phyloP scores from a whole-genome alignment of 2,113 vertebrate genomes.

The Xerus inauris region DNA sequence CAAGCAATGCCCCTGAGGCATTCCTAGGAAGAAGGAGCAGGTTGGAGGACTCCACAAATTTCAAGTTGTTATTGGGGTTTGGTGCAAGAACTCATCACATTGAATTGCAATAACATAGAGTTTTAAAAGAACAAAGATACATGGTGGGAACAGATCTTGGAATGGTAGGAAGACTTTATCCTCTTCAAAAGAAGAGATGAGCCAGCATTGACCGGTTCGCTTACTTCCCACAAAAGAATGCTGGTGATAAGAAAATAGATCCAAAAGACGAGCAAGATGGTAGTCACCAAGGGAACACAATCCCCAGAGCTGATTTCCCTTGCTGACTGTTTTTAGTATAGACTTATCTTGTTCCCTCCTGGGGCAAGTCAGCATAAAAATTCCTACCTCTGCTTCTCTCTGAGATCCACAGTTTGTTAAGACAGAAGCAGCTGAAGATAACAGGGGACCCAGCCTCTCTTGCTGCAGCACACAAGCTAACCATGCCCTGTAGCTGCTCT shows the following conservation, averaged over 20 bases:
- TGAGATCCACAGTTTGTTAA: background rate
- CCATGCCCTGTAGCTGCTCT: background rate
- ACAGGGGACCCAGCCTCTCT: background rate
- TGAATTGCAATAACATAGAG: background rate
- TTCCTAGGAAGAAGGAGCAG: background rate
- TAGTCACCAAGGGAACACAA: too few species aligned
- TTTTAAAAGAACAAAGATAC: background rate
- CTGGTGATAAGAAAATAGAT: background rate
- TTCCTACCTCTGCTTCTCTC: background rate
- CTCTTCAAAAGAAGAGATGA: background rate
- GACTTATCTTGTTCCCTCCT: background rate
- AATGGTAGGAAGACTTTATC: background rate
- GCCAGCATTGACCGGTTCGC: background rate
- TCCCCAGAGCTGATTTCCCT: too few species aligned
- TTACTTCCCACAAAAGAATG: background rate
- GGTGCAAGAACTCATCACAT: background rate
- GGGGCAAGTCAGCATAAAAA: background rate
- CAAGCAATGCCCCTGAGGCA: background rate
- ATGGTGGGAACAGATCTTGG: background rate
- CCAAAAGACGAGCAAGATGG: background rate
- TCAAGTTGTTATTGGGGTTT: background rate
- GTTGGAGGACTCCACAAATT: background rate
- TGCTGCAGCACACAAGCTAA: background rate
- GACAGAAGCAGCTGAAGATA: background rate
- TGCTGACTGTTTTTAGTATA: background rate